Percentiles rank a stretch among this genome's conserved stretches.
Evolutionary conservation across 2,113 vertebrate species (phyloP).

Genomic region (Phylloscopus whistleri): DNA sequence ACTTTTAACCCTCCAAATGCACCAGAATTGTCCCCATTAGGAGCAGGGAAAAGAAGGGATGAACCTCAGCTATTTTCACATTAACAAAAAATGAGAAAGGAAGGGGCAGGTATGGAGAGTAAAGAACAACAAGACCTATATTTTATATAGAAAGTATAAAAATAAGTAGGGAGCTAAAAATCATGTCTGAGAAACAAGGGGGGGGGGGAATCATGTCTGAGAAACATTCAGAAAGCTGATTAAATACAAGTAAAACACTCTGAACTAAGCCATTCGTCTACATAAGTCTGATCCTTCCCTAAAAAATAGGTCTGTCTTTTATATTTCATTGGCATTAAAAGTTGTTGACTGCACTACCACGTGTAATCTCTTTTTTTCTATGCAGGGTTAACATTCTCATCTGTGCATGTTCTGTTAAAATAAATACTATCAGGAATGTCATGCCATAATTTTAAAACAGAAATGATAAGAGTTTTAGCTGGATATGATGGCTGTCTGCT

Average conservation of each 20-base stretch:
- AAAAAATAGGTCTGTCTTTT: neutral
- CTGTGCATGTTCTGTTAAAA: neutral
- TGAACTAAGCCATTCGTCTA: neutral
- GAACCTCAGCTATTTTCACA: neutral
- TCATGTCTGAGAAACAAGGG: neutral
- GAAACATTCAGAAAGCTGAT: neutral
- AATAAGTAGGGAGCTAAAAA: neutral
- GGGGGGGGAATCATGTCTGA: neutral
- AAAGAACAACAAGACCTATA: neutral
- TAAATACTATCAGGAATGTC: neutral
- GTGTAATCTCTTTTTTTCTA: neutral
- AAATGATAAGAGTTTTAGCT: neutral
- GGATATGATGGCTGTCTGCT: neutral
- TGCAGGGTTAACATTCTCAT: neutral
- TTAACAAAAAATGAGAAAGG: neutral
- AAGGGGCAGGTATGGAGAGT: neutral
- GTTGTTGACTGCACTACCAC: neutral
- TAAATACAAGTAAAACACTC: neutral
- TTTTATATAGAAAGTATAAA: neutral
- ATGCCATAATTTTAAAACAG: slow-evolving; percentile 2
- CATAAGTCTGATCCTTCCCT: neutral
- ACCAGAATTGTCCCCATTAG: neutral
- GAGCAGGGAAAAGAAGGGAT: neutral
- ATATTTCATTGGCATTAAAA: neutral
- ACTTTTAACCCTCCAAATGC: neutral